Evolutionary conservation across 1,140 invertebrate genomes (phyloP).

Genomic region (Ceratina calcarata): DNA sequence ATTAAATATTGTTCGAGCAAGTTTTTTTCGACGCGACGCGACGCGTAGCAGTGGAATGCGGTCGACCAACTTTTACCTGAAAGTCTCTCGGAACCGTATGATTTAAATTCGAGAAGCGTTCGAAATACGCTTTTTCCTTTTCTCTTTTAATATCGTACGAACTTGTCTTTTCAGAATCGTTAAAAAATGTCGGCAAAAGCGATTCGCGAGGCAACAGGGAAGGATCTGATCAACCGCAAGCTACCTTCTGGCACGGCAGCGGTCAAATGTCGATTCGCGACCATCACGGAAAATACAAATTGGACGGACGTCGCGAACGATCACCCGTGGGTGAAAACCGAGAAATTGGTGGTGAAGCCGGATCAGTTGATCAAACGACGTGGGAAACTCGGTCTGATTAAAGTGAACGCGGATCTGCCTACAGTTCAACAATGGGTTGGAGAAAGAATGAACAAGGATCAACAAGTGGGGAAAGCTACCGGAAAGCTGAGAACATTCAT

Average conservation of each 20-base stretch:
- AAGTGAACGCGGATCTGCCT: slow-evolving; percentile 92
- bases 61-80: slow-evolving; percentile 14
- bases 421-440: slow-evolving; percentile 93
- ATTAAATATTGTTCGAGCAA: not conserved
- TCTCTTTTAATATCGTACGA: not conserved
- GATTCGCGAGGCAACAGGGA: slow-evolving; percentile 97
- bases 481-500: slow-evolving; percentile 97
- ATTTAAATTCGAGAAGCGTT: slow-evolving; percentile 14
- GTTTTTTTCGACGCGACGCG: not conserved
- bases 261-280: slow-evolving; percentile 90
- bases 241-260: slow-evolving; percentile 85
- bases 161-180: slow-evolving; percentile 1
- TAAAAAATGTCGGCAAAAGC: slow-evolving; percentile 97
- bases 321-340: slow-evolving; percentile 93
- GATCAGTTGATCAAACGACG: slow-evolving; percentile 99
- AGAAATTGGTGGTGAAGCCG: slow-evolving; percentile 96
- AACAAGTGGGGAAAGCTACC: slow-evolving; percentile 90
- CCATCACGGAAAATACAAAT: slow-evolving; percentile 89
- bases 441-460: slow-evolving; percentile 93
- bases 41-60: slow-evolving; percentile 5
- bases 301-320: slow-evolving; percentile 88
- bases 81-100: not conserved
- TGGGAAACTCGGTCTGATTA: slow-evolving; percentile 98
- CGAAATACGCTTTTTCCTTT: not conserved
- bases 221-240: slow-evolving; percentile 94